Conservation (phyloP, 2,113 vertebrate genomes). For the Pipa parva region DNA sequence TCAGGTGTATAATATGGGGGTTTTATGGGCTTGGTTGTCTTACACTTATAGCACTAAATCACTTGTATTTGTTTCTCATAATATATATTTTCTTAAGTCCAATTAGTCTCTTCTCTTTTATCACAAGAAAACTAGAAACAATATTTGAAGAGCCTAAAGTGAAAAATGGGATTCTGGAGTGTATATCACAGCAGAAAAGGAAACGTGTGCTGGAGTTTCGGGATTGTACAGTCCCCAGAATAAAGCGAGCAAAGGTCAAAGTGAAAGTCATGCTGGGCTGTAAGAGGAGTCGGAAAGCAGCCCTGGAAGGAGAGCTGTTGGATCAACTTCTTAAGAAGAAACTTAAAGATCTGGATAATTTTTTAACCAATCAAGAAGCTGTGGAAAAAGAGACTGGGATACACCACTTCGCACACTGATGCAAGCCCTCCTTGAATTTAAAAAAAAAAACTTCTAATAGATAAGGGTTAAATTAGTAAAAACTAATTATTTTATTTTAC, state of each 20-base stretch:
- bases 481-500: too few species aligned
- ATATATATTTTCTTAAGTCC: too few species aligned
- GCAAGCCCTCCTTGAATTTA: neutral
- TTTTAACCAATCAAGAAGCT: conserved; percentile 73
- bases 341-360: conserved; percentile 84
- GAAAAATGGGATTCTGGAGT: conserved; percentile 79
- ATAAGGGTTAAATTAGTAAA: too few species aligned
- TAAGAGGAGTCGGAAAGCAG: conserved; percentile 69
- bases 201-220: conserved; percentile 88
- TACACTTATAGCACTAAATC: too few species aligned
- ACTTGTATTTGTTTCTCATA: too few species aligned
- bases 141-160: conserved; percentile 94
- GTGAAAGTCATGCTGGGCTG: conserved; percentile 62
- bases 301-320: conserved; percentile 67
- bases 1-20: too few species aligned
- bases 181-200: conserved; percentile 86
- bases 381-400: conserved; percentile 51
- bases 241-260: conserved; percentile 70
- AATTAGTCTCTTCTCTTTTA: too few species aligned
- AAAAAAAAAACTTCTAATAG: too few species aligned
- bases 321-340: conserved; percentile 85
- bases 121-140: conserved; percentile 83
- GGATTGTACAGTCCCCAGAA: conserved; percentile 86
- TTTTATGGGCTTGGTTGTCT: too few species aligned
- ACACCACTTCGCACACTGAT: neutral